Conservation (phyloP, 2,888 invertebrate genomes). For the Petrophora chlorosata region DNA sequence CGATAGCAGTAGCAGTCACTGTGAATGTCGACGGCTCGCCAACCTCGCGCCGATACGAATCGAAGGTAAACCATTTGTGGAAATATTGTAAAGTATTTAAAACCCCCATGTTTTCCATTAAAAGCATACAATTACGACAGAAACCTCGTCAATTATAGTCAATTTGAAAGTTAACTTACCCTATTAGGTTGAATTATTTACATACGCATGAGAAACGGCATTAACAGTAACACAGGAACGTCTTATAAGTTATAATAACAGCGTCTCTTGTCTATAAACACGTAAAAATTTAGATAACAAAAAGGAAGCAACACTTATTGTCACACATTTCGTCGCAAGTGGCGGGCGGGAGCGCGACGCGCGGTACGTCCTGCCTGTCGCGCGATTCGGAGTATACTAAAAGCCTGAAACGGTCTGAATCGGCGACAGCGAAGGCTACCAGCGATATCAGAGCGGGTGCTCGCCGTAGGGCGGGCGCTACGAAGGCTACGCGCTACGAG, state of each 20-base stretch:
- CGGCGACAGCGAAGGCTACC: conserved; percentile 46
- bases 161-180: conserved; percentile 46
- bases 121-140: conserved; percentile 2
- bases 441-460: conserved; percentile 51
- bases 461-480: conserved; percentile 63
- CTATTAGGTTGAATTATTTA: conserved; percentile 45
- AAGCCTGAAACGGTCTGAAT: conserved; percentile 49
- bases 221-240: conserved; percentile 40
- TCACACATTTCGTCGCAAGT: conserved; percentile 79
- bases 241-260: conserved; percentile 28
- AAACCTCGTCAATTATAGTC: background rate
- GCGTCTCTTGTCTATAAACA: conserved; percentile 50
- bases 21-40: conserved; percentile 35
- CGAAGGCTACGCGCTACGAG: conserved; percentile 63
- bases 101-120: conserved; percentile 18
- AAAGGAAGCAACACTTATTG: conserved; percentile 83
- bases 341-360: conserved; percentile 53
- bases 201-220: conserved; percentile 37
- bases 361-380: conserved; percentile 61
- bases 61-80: conserved; percentile 36
- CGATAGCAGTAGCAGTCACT: conserved; percentile 30
- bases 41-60: conserved; percentile 38
- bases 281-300: conserved; percentile 68
- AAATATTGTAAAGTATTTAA: conserved; percentile 17
- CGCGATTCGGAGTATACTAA: conserved; percentile 70